Conservation (phyloP, 2,113 vertebrate species). For the Trichechus manatus region DNA sequence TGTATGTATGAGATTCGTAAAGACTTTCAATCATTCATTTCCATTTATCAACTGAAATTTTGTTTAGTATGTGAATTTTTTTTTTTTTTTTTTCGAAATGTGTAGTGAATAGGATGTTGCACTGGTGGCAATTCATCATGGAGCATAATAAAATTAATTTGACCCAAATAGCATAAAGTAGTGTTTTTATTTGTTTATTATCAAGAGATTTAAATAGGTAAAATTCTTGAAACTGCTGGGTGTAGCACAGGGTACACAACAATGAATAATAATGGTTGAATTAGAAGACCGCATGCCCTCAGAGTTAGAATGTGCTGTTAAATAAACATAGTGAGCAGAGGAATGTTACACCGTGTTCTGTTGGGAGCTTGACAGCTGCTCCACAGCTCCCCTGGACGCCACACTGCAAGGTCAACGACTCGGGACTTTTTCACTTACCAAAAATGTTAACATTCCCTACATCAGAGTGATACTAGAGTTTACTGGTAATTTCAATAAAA, state of each 20-base stretch:
- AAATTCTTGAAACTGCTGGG: neutral
- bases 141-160: slow-evolving; percentile 93
- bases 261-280: neutral
- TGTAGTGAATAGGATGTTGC: slow-evolving; percentile 93
- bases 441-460: neutral
- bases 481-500: slow-evolving; percentile 43
- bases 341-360: slow-evolving; percentile 72
- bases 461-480: neutral
- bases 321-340: slow-evolving; percentile 76
- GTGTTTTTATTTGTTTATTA: slow-evolving; percentile 76
- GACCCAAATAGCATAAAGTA: slow-evolving; percentile 85
- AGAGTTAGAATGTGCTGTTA: slow-evolving; percentile 71
- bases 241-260: neutral
- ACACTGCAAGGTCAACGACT: slow-evolving; percentile 78
- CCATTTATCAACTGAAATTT: slow-evolving; percentile 90
- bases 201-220: slow-evolving; percentile 73
- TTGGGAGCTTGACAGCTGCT: slow-evolving; percentile 66
- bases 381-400: slow-evolving; percentile 66
- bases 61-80: slow-evolving; percentile 90
- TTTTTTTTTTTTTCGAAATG: slow-evolving; percentile 88
- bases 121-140: slow-evolving; percentile 93
- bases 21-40: slow-evolving; percentile 90
- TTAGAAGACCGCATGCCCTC: slow-evolving; percentile 3
- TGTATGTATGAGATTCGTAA: slow-evolving; percentile 87
- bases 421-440: neutral